Evolutionary conservation across 2,797 vertebrate species (phyloP).

Genomic region (Myiotriccus ornatus): DNA sequence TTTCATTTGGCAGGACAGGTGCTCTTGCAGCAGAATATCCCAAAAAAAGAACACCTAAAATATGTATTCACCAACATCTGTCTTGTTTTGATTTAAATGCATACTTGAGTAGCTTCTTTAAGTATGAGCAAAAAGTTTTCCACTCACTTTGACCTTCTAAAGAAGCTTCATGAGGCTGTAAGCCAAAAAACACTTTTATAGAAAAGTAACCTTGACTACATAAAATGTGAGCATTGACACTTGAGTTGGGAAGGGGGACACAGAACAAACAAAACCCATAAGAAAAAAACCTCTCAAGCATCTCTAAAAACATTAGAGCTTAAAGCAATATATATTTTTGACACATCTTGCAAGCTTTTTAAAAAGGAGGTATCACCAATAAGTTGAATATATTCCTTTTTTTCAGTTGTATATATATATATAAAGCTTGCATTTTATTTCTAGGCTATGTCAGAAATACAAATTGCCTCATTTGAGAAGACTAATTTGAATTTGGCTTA

Average conservation of each 20-base stretch:
- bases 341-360: background rate
- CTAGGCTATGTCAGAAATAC: background rate
- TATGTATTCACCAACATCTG: slow-evolving; percentile 70
- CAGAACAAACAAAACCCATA: background rate
- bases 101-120: slow-evolving; percentile 42
- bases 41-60: slow-evolving; percentile 66
- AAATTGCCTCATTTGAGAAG: background rate
- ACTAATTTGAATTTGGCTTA: background rate
- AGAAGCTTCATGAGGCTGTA: background rate
- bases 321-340: background rate
- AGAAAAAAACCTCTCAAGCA: background rate
- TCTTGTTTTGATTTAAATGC: slow-evolving; percentile 41
- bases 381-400: background rate
- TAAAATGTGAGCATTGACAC: background rate
- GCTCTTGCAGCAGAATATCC: slow-evolving; percentile 12
- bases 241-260: background rate
- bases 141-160: slow-evolving; percentile 40
- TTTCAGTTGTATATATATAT: background rate
- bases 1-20: slow-evolving; percentile 64
- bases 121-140: background rate
- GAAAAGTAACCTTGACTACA: background rate
- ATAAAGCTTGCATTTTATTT: background rate
- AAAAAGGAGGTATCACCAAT: background rate
- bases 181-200: background rate
- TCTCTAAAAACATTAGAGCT: background rate